Conservation (phyloP, 2,888 invertebrate genomes). For the Athalia circularis region DNA sequence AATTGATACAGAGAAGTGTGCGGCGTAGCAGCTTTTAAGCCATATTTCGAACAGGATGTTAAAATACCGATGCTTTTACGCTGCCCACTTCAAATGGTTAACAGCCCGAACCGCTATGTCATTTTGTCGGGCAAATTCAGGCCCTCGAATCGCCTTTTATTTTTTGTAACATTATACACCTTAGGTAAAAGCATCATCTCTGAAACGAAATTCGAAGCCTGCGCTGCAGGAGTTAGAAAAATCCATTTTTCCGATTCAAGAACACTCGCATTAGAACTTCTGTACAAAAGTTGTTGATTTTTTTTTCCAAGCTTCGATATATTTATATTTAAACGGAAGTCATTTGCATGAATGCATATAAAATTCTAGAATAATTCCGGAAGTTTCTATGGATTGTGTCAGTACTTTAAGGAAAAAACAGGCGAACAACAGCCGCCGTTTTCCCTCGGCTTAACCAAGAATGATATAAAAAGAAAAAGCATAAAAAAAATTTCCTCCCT, state of each 20-base stretch:
- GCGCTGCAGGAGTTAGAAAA: too few species aligned
- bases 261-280: too few species aligned
- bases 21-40: conserved; percentile 12
- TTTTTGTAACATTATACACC: background rate
- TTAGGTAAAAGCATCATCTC: background rate
- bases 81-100: conserved; percentile 5
- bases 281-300: background rate
- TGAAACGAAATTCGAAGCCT: background rate
- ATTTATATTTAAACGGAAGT: background rate
- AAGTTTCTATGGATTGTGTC: too few species aligned
- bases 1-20: conserved; percentile 38
- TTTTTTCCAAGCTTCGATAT: background rate
- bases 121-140: background rate
- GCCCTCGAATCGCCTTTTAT: conserved; percentile 12
- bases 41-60: conserved; percentile 22
- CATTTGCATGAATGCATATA: background rate
- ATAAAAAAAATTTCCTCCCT: too few species aligned
- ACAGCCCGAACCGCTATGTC: conserved; percentile 16
- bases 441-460: too few species aligned
- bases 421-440: too few species aligned
- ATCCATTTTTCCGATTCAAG: too few species aligned
- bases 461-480: too few species aligned
- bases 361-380: too few species aligned
- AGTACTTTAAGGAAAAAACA: too few species aligned
- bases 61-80: conserved; percentile 30